Percentiles rank a stretch among this genome's conserved stretches.
Conservation (phyloP, 2,888 invertebrate species). For the Chaitophorus viminalis region DNA sequence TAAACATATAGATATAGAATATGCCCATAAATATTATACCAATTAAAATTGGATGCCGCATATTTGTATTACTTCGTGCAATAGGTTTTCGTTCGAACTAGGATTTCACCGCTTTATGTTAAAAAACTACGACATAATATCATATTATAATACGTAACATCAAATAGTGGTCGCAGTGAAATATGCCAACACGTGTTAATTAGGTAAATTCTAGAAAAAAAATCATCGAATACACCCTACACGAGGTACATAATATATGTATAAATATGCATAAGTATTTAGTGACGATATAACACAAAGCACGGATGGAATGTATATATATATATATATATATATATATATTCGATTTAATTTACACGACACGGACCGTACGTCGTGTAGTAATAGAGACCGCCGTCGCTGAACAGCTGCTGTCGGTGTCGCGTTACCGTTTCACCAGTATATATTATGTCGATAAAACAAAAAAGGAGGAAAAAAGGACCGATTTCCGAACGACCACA, state of each 20-base stretch:
- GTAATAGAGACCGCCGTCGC: neutral
- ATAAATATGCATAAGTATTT: neutral
- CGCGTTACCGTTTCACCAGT: constrained; percentile 50
- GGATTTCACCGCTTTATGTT: too few relatives aligned
- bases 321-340: too few relatives aligned
- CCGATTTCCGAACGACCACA: constrained; percentile 17
- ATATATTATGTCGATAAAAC: constrained; percentile 32
- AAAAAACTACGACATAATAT: too few relatives aligned
- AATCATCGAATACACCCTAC: neutral
- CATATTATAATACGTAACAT: too few relatives aligned
- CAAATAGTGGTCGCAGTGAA: too few relatives aligned
- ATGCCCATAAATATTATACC: neutral
- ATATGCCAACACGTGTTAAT: too few relatives aligned
- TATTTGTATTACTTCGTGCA: neutral
- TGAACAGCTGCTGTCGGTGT: constrained; percentile 58
- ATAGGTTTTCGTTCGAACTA: neutral
- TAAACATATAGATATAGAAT: neutral
- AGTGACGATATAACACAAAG: neutral
- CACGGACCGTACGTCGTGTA: constrained; percentile 1
- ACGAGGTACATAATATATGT: neutral
- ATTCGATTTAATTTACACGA: constrained; percentile 49
- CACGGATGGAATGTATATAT: constrained; percentile 11
- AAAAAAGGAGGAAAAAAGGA: constrained; percentile 13
- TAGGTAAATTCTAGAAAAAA: neutral
- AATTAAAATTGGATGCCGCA: neutral